Evolutionary conservation across 2,888 invertebrate species (phyloP), one percentile per base, ranked within the genome.

Genomic region (Caenorhabditis doughertyi): DNA sequence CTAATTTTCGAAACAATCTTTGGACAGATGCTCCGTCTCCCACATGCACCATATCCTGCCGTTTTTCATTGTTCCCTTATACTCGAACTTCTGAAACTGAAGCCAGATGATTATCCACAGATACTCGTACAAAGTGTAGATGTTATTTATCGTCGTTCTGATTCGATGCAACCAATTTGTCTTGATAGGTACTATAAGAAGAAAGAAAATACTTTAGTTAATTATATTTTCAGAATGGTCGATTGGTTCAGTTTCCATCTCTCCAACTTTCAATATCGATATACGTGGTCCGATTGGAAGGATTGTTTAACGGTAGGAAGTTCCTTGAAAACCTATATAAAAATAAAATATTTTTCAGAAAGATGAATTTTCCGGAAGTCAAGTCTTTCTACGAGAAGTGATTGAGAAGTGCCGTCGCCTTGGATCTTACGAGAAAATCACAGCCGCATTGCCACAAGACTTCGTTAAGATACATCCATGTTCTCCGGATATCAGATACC

Each of bases 161-260:
- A 98, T 92, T 95, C 96, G 0, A 98, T 99, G 98, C 97, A 98
- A 92, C 95, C 96, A 0, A 95, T 96, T 1, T 97, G 97, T 92
- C 96, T 98, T 92, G 98, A 99, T 93, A 95, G 95, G 95, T 95
- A 90, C 8, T 29, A 27, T 29, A 56, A 39, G 7, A 42, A 39
- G 32, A 2, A 49, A 23, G 3, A 25, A 23, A 25, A 21, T 23
- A 7, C 25, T 13, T 3, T 53, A 9, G 7, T 39, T 13, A 8
- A 39, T 13, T 39, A 9, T 13, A 39, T 25, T 93, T 93, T 16
- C 92, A 95, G 98, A 89, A 97, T 99, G 92, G 96, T 96, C 27
- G 95, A 95, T 92, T 99, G 99, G 99, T 99, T 99, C 93, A 95
- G 96, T 0, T 98, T 98, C 92, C 98, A 99, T 93, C 94, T 99